A percentile compares a stretch with the other conserved stretches of the same genome.
Conservation (phyloP, 2,113 vertebrate genomes). For the Mohoua ochrocephala region DNA sequence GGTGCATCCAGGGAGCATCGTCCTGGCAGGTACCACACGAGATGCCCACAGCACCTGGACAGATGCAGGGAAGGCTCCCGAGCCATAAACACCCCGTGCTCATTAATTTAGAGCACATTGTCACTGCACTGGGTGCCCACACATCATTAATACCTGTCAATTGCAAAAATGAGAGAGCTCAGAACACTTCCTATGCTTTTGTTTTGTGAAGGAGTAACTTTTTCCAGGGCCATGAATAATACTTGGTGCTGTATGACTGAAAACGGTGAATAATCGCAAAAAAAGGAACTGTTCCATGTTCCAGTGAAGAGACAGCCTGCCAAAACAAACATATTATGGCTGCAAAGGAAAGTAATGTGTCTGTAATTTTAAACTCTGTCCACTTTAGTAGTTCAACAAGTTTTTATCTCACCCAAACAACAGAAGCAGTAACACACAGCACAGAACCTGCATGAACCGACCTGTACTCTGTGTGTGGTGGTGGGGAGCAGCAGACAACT, state of each 20-base stretch:
- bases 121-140: not conserved
- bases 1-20: not conserved
- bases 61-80: not conserved
- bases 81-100: fast-evolving
- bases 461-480: not conserved
- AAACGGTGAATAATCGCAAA: constrained; percentile 43
- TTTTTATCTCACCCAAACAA: constrained; percentile 44
- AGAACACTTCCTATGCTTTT: not conserved
- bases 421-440: not conserved
- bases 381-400: constrained; percentile 46
- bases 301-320: constrained; percentile 3
- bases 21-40: not conserved
- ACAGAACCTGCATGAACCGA: not conserved
- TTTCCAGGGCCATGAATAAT: constrained; percentile 57
- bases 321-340: constrained; percentile 61
- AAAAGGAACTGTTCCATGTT: constrained; percentile 42
- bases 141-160: not conserved
- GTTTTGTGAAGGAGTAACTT: constrained; percentile 32
- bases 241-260: constrained; percentile 22
- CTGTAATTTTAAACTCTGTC: constrained; percentile 62
- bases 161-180: not conserved
- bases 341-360: constrained; percentile 54
- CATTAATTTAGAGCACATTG: fast-evolving
- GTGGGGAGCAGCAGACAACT: not conserved
- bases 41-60: fast-evolving